These are phyloP conservation scores for Acanthopagrus latus DNA, from an alignment of 2,797 vertebrate species.

Conservation along the genomic window DNA sequence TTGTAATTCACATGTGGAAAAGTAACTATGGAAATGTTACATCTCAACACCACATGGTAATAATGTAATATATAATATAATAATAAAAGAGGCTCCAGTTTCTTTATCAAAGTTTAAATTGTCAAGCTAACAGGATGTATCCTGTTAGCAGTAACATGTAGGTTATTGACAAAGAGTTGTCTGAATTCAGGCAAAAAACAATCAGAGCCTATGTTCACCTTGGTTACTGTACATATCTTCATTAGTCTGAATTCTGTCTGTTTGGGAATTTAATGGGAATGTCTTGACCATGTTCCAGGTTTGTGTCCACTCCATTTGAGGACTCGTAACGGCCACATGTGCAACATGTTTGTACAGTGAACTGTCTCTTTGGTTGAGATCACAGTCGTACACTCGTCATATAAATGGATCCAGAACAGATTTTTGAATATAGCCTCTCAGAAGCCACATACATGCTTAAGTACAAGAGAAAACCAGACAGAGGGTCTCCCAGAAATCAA, in stretches of 20 bases:
- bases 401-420: constrained; percentile 48
- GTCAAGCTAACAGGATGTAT: neutral
- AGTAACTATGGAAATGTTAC: too few species aligned
- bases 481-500: constrained; percentile 41
- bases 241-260: neutral
- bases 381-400: constrained; percentile 25
- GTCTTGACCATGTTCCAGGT: neutral
- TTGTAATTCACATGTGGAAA: too few species aligned
- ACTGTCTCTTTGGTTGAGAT: constrained; percentile 30
- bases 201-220: neutral
- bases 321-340: constrained; percentile 8
- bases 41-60: too few species aligned
- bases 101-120: too few species aligned
- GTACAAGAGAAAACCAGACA: constrained; percentile 35
- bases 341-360: constrained; percentile 17
- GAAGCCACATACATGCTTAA: constrained; percentile 35
- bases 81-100: too few species aligned
- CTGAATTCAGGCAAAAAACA: neutral
- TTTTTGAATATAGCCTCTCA: constrained; percentile 39
- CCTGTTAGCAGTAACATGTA: neutral
- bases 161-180: neutral
- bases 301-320: constrained; percentile 10
- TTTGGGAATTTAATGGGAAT: neutral
- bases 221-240: neutral
- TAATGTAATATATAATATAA: too few species aligned